phyloP scores from a whole-genome alignment of 2,888 invertebrate genomes.

The Elmis aenea region DNA sequence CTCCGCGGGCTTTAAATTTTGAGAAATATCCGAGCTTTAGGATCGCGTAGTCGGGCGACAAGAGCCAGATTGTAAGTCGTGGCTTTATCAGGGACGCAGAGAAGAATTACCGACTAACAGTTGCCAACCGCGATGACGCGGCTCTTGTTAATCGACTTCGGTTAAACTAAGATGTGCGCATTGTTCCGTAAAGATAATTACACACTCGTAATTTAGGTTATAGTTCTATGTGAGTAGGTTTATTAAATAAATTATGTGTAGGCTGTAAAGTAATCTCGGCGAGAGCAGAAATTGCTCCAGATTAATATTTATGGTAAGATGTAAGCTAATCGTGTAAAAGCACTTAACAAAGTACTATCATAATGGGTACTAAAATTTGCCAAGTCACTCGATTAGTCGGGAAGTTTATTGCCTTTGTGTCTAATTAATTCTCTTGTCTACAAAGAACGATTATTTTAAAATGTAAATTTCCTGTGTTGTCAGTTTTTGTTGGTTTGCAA shows the following conservation, averaged over 20 bases:
- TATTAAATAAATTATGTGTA: conserved; percentile 15
- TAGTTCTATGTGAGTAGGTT: conserved; percentile 16
- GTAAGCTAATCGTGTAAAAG: too few species aligned
- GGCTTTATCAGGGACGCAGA: conserved; percentile 3
- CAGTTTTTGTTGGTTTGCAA: too few species aligned
- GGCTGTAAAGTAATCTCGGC: conserved; percentile 11
- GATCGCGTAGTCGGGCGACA: conserved; percentile 6
- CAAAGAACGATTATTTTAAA: too few species aligned
- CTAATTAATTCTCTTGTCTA: too few species aligned
- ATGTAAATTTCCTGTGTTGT: too few species aligned
- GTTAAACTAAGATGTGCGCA: conserved; percentile 14
- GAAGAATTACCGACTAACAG: neutral
- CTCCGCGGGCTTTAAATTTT: conserved; percentile 3
- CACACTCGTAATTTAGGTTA: conserved; percentile 16
- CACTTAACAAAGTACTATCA: too few species aligned
- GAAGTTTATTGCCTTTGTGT: too few species aligned
- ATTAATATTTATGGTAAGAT: too few species aligned
- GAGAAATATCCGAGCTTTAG: neutral
- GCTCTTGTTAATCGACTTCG: conserved; percentile 16
- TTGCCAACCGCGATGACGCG: conserved; percentile 3
- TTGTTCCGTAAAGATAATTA: conserved; percentile 21
- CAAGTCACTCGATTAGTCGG: too few species aligned
- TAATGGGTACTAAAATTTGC: too few species aligned
- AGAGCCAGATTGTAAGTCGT: conserved; percentile 2
- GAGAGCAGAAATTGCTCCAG: conserved; percentile 3